Evolutionary conservation across 2,797 vertebrate genomes (phyloP).

Genomic region (Muscicapa striata): DNA sequence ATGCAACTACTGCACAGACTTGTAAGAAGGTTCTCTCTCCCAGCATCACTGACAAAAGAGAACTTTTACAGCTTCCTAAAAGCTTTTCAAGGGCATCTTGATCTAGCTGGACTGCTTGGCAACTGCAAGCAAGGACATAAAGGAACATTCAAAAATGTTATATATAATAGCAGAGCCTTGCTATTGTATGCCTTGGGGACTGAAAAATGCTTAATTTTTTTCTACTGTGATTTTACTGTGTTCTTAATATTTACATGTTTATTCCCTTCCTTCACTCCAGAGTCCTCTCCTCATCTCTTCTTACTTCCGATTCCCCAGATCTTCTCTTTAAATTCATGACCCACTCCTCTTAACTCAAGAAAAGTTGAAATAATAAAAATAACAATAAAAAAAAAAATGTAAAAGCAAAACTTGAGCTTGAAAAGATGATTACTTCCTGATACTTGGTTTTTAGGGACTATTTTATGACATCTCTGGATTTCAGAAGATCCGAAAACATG

Average conservation of each 20-base stretch:
- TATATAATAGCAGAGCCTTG: background rate
- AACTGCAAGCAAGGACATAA: background rate
- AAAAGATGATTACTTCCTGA: background rate
- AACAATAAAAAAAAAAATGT: background rate
- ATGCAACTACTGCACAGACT: background rate
- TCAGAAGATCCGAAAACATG: background rate
- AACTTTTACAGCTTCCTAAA: background rate
- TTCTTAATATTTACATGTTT: background rate
- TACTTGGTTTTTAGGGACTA: background rate
- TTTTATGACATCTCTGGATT: background rate
- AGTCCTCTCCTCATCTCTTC: background rate
- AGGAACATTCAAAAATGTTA: background rate
- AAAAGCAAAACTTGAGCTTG: background rate
- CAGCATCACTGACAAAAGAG: background rate
- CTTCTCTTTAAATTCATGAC: background rate
- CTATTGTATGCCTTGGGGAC: background rate
- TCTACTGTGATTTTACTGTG: background rate
- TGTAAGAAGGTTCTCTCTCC: background rate
- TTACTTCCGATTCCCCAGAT: background rate
- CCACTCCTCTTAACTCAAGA: background rate
- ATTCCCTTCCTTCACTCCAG: background rate
- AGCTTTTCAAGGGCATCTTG: background rate
- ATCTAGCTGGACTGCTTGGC: background rate
- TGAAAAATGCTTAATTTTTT: background rate
- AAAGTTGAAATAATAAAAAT: background rate